Conservation (phyloP, 2,888 invertebrate genomes). For the Hyposoter didymator region DNA sequence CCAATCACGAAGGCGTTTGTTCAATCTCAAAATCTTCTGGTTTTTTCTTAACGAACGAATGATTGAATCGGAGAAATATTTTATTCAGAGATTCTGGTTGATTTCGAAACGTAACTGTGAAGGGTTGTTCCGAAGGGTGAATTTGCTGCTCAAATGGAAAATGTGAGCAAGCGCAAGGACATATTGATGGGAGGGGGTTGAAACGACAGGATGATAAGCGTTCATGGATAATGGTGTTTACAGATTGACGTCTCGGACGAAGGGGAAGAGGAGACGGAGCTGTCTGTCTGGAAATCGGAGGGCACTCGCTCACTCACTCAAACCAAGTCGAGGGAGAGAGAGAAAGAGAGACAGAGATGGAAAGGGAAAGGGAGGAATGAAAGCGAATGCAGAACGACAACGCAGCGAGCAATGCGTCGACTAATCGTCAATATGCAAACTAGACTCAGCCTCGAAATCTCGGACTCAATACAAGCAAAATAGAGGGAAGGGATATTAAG, state of each 20-base stretch:
- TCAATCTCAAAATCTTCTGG: background rate
- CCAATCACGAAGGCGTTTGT: conserved; percentile 5
- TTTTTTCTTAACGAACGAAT: background rate
- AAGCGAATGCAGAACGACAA: conserved; percentile 58
- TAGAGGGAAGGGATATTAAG: conserved; percentile 17
- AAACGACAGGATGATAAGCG: conserved; percentile 57
- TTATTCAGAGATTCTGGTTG: background rate
- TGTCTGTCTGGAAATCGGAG: conserved; percentile 75
- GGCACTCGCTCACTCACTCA: conserved; percentile 28
- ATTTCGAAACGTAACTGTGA: background rate
- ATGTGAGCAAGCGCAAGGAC: conserved; percentile 73
- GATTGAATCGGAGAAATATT: background rate
- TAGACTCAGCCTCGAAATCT: conserved; percentile 64
- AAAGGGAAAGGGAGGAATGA: conserved; percentile 33
- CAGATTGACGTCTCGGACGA: conserved; percentile 75
- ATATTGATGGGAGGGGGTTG: conserved; percentile 60
- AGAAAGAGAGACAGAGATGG: conserved; percentile 17
- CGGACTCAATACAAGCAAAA: conserved; percentile 58
- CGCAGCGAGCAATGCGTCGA: conserved; percentile 63
- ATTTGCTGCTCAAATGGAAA: conserved; percentile 77
- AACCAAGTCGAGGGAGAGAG: conserved; percentile 1
- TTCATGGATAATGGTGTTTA: conserved; percentile 68
- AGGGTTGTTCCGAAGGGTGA: conserved; percentile 63
- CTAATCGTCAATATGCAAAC: conserved; percentile 73
- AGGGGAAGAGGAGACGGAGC: conserved; percentile 34